Base-by-base conservation (phyloP, 2,888 invertebrate species). In the Caenorhabditis afra region DNA sequence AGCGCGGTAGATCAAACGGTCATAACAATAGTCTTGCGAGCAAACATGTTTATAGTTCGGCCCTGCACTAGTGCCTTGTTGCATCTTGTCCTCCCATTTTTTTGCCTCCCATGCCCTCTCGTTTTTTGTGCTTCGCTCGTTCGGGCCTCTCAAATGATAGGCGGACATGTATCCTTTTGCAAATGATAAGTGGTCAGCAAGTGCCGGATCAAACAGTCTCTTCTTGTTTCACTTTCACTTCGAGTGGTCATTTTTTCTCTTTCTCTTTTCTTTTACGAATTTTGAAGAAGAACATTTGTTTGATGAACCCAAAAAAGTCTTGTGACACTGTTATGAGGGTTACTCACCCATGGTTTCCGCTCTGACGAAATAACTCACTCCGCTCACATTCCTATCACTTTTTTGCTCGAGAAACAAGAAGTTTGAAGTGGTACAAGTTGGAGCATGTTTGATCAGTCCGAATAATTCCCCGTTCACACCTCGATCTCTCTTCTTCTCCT, bases 391-490 rank as follows among this genome's bases (percentile, higher is more conserved):
- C 7, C 29, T 29, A n/a, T n/a, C n/a, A n/a, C n/a, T n/a, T n/a
- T 11, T 37, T 37, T 37, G 37, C 37, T 37, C 37, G 5, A 14
- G 41, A 11, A 41, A 11, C 41, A 11, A 41, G 41, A 20, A 49
- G 2, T 53, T 35, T 20, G 10, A n/a, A n/a, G 35, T n/a, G 10
- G 52, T 14, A 29, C 14, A 41, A 41, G 41, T 1, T 7, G 22
- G 41, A 12, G 22, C 18, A 29, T 53, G 53, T 53, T 53, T 53
- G 53, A 53, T 53, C 53, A 53, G 18, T 37, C 53, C 29, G 29
- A 35, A 35, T 57, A n/a, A n/a, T n/a, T n/a, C n/a, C n/a, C n/a
- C 20, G 57, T 71, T 71, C 71, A 62, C 71, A 71, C 71, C 62
- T 55, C 3, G 52, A 23, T 50, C 22, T 41, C 22, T 22, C 41